Evolutionary conservation across 2,888 invertebrate species (phyloP).

Genomic region (Sarcophaga rosellei): DNA sequence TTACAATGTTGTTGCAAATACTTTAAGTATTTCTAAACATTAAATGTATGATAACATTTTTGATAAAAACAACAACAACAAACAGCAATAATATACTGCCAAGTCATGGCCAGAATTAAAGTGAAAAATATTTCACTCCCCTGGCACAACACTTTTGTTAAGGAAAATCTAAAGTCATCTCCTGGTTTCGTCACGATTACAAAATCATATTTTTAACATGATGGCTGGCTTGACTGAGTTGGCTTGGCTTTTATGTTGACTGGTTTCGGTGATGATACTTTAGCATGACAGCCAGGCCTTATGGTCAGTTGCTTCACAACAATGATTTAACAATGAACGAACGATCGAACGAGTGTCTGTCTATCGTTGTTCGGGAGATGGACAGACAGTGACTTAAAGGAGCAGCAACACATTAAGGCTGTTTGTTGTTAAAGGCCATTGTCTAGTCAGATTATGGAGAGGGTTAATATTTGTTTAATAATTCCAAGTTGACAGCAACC

Average conservation of each 20-base stretch:
- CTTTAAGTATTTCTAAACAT: slow-evolving; percentile 48
- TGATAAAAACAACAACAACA: background rate
- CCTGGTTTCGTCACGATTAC: slow-evolving; percentile 50
- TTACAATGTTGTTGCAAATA: slow-evolving; percentile 56
- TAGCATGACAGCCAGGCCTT: slow-evolving; percentile 31
- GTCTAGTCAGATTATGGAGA: slow-evolving; percentile 72
- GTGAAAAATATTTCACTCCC: slow-evolving; percentile 33
- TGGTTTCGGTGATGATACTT: slow-evolving; percentile 42
- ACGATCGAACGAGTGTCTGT: background rate
- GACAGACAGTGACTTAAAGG: slow-evolving; percentile 10
- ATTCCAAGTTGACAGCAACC: slow-evolving; percentile 80
- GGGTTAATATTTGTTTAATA: slow-evolving; percentile 81
- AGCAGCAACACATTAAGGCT: slow-evolving; percentile 42
- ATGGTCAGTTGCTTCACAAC: background rate
- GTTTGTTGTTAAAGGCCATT: slow-evolving; percentile 46
- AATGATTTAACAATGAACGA: background rate
- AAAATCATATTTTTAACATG: slow-evolving; percentile 50
- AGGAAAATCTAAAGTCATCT: slow-evolving; percentile 28
- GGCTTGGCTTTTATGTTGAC: background rate
- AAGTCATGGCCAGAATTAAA: slow-evolving; percentile 35
- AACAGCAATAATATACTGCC: background rate
- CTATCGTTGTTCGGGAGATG: background rate
- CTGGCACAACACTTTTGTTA: slow-evolving; percentile 1
- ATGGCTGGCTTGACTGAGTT: background rate
- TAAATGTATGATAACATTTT: slow-evolving; percentile 27